These are phyloP conservation scores for Glomeris maerens DNA, from an alignment of 1,140 invertebrate species.

Conservation along the genomic window DNA sequence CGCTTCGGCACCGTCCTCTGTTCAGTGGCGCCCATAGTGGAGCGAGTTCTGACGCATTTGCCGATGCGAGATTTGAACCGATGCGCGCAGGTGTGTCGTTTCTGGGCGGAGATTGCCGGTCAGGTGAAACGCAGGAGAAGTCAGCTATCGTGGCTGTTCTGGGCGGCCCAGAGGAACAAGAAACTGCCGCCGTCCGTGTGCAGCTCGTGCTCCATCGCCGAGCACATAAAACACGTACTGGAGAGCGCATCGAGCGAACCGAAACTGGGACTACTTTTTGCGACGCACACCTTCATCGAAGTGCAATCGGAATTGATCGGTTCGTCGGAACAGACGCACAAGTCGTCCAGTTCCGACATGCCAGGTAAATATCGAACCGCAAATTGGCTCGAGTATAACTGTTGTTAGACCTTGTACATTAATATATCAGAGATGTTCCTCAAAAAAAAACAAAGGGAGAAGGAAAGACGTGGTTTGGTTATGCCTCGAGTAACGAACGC, in stretches of 20 bases:
- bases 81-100: conserved; percentile 7
- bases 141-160: conserved; percentile 5
- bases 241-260: not conserved
- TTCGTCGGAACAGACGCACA: too few relatives aligned
- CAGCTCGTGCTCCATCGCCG: conserved; percentile 1
- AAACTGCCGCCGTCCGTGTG: conserved; percentile 1
- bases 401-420: too few relatives aligned
- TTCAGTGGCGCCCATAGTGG: conserved; percentile 1
- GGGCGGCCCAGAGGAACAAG: not conserved
- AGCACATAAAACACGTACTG: not conserved
- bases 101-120: not conserved
- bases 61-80: conserved; percentile 6
- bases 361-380: not conserved
- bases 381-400: not conserved
- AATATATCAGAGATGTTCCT: too few relatives aligned
- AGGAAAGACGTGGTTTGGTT: too few relatives aligned
- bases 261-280: not conserved
- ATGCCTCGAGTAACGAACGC: too few relatives aligned
- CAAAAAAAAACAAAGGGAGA: too few relatives aligned
- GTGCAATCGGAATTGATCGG: not conserved
- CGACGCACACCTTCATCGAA: not conserved
- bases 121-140: not conserved
- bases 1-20: not conserved
- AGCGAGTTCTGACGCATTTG: conserved; percentile 4
- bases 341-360: not conserved